These are phyloP conservation scores for Drosophila pandora DNA, from an alignment of 1,140 invertebrate species.

Conservation along the genomic window DNA sequence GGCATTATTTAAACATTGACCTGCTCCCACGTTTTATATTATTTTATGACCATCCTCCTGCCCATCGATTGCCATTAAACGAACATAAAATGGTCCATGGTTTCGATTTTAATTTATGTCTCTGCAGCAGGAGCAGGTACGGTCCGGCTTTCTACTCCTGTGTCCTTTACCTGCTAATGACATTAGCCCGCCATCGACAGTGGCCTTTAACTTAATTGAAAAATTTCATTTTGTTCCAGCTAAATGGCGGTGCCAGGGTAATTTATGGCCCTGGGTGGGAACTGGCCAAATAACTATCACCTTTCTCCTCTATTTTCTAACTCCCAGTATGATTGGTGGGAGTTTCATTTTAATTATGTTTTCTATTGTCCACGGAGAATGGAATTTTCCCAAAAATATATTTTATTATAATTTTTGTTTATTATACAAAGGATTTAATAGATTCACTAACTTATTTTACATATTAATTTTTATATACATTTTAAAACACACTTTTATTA, in stretches of 20 bases:
- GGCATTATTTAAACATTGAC: constrained; percentile 35
- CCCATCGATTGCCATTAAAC: constrained; percentile 50
- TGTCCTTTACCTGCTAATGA: constrained; percentile 63
- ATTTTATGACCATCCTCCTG: constrained; percentile 28
- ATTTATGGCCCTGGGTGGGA: constrained; percentile 57
- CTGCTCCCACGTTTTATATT: constrained; percentile 12
- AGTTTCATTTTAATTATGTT: constrained; percentile 40
- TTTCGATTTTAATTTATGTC: constrained; percentile 76
- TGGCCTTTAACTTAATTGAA: constrained; percentile 78
- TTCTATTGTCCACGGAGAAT: constrained; percentile 8
- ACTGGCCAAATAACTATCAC: constrained; percentile 20
- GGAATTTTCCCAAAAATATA: neutral
- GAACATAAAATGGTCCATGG: constrained; percentile 55
- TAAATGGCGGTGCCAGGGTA: constrained; percentile 62
- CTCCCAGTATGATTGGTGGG: constrained; percentile 34
- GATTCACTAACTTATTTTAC: too few species aligned
- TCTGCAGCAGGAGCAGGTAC: neutral
- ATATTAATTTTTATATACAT: too few species aligned
- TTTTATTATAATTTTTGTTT: too few species aligned
- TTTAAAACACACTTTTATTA: too few species aligned
- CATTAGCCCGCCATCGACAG: constrained; percentile 60
- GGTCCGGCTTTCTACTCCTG: constrained; percentile 7
- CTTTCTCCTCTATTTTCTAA: neutral
- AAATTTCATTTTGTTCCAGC: constrained; percentile 74
- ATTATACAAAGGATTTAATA: too few species aligned